Conservation (phyloP, 2,797 vertebrate species). For the Eulemur albifrons region DNA sequence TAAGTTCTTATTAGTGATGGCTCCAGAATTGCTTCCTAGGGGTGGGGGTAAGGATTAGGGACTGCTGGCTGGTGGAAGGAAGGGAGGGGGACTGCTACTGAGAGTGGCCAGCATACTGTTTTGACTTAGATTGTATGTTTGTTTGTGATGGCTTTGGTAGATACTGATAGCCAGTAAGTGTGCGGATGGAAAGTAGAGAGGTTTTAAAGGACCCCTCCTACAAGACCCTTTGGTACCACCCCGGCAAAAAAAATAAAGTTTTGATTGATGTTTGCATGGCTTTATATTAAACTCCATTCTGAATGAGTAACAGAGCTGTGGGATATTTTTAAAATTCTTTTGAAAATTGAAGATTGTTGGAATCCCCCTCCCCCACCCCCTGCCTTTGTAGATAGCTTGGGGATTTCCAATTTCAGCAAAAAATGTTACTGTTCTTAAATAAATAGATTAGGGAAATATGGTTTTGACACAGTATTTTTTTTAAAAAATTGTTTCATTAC, state of each 20-base stretch:
- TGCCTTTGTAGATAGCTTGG: background rate
- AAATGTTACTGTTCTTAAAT: constrained; percentile 15
- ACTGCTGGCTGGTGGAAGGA: background rate
- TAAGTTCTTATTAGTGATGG: background rate
- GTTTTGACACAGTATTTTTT: background rate
- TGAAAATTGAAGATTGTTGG: background rate
- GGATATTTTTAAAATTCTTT: background rate
- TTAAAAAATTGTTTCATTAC: background rate
- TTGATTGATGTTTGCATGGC: background rate
- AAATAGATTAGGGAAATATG: constrained; percentile 18
- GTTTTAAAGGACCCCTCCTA: background rate
- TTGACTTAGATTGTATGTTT: background rate
- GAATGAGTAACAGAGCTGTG: background rate
- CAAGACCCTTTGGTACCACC: background rate
- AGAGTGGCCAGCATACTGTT: background rate
- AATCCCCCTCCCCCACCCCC: background rate
- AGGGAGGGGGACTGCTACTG: too few relatives aligned
- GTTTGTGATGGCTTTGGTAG: background rate
- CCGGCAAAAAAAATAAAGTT: background rate
- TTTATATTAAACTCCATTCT: background rate
- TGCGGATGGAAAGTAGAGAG: background rate
- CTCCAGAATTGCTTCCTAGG: background rate
- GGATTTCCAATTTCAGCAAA: constrained; percentile 44
- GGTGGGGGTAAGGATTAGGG: background rate
- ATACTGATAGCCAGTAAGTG: background rate